Percentiles rank a stretch among this genome's conserved stretches.
Evolutionary conservation across 2,113 vertebrate species (phyloP).

Genomic region (Sylvilagus bachmani): DNA sequence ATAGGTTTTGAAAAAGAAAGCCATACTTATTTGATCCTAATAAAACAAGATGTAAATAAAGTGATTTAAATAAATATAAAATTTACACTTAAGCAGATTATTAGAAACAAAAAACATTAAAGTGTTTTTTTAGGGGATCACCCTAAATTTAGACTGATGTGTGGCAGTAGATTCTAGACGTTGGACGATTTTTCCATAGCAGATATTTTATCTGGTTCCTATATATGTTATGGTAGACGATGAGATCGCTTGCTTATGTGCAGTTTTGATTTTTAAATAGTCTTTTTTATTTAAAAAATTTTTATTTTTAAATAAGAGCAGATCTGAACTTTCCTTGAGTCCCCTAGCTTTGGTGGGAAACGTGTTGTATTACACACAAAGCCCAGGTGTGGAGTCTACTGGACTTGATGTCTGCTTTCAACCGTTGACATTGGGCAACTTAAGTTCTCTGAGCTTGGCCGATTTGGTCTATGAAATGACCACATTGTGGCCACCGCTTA

Average conservation of each 20-base stretch:
- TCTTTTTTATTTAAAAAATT: background rate
- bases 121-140: background rate
- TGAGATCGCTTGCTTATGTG: background rate
- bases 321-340: background rate
- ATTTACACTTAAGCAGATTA: background rate
- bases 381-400: background rate
- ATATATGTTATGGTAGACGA: background rate
- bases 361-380: background rate
- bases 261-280: background rate
- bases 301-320: slow-evolving; percentile 28
- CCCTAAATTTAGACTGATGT: background rate
- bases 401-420: background rate
- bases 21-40: background rate
- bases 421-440: background rate
- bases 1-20: slow-evolving; percentile 7
- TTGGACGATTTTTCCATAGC: background rate
- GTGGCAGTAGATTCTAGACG: background rate
- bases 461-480: background rate
- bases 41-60: slow-evolving; percentile 9
- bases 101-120: background rate
- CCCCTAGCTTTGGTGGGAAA: background rate
- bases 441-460: background rate
- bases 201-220: background rate
- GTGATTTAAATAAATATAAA: background rate
- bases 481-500: background rate